Evolutionary conservation across 2,888 invertebrate genomes (phyloP).

Genomic region (Ischnus inquisitorius): DNA sequence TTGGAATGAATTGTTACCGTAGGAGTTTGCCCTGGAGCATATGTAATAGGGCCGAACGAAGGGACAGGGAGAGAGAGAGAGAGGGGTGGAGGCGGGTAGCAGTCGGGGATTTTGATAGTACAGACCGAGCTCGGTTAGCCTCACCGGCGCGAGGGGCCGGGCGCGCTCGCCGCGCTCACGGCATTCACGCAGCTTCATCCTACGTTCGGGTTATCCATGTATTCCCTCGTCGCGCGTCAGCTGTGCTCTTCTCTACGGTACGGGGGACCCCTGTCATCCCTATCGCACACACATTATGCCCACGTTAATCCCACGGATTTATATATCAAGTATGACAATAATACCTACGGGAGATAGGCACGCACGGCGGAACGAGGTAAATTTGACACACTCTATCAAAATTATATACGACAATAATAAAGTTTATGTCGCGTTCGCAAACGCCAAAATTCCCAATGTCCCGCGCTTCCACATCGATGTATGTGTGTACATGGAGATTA

Average conservation of each 20-base stretch:
- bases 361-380: background rate
- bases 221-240: conserved; percentile 36
- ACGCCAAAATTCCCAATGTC: background rate
- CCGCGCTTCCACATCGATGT: background rate
- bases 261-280: conserved; percentile 32
- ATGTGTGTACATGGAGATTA: background rate
- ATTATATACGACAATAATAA: conserved; percentile 24
- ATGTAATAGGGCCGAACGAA: conserved; percentile 44
- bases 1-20: conserved; percentile 63
- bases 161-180: background rate
- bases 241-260: background rate
- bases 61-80: no score
- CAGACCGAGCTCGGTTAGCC: conserved; percentile 49
- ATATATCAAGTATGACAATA: conserved; percentile 36
- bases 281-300: conserved; percentile 36
- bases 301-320: conserved; percentile 57
- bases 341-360: conserved; percentile 13
- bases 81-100: background rate
- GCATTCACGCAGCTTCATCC: conserved; percentile 20
- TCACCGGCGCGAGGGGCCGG: conserved; percentile 23
- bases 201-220: background rate
- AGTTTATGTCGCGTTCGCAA: background rate
- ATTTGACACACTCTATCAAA: conserved; percentile 26
- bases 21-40: conserved; percentile 59
- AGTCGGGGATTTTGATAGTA: conserved; percentile 14